Evolutionary conservation across 35 echinoderm and acorn worm species (phyloP).

Genomic region (Acanthaster planci): DNA sequence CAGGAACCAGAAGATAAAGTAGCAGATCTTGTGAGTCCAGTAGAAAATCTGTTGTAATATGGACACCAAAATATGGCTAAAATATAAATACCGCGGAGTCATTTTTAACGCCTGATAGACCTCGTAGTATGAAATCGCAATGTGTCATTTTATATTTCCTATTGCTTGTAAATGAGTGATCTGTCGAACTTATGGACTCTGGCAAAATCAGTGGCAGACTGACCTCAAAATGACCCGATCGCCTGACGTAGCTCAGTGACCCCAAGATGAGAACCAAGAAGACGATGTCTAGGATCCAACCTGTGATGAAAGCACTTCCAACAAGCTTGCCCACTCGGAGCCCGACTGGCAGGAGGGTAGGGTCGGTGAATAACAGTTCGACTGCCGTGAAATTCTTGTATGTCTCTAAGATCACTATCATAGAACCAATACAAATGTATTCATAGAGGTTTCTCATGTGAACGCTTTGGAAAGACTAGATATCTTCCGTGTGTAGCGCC

Average conservation of each 20-base stretch:
- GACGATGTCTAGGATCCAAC: constrained; percentile 68
- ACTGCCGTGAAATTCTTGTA: constrained; percentile 48
- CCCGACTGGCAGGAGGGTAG: constrained; percentile 43
- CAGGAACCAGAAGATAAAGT: constrained; percentile 76
- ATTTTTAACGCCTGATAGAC: too few relatives aligned
- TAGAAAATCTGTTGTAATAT: constrained; percentile 72
- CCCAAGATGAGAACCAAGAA: constrained; percentile 78
- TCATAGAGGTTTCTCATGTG: too few relatives aligned
- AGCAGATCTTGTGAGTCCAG: constrained; percentile 87
- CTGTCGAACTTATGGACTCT: too few relatives aligned
- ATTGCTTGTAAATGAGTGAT: too few relatives aligned
- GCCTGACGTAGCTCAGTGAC: constrained; percentile 84
- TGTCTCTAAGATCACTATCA: neutral
- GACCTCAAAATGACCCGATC: constrained; percentile 96
- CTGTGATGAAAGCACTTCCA: constrained; percentile 87
- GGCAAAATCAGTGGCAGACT: neutral
- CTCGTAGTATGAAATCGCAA: too few relatives aligned
- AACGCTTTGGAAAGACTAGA: neutral
- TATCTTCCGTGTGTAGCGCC: neutral
- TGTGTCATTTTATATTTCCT: too few relatives aligned
- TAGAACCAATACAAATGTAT: neutral
- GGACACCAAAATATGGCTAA: neutral
- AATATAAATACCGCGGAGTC: too few relatives aligned
- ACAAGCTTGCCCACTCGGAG: constrained; percentile 59
- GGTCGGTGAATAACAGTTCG: constrained; percentile 63